Evolutionary conservation across 2,113 vertebrate species (phyloP).

Genomic region (Poicephalus gulielmi): DNA sequence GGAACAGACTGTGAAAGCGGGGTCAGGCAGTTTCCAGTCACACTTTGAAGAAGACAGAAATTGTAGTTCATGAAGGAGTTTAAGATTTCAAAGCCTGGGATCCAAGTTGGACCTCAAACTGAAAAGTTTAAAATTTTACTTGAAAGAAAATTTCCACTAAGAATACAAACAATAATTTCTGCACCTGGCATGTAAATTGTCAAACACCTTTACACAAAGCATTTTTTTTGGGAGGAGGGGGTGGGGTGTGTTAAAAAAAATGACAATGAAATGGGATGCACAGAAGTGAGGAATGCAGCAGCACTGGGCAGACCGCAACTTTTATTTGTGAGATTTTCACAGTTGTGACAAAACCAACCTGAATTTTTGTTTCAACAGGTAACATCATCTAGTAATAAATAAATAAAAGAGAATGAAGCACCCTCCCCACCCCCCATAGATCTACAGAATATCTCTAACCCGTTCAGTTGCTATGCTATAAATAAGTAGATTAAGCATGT

Average conservation of each 20-base stretch:
- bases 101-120: background rate
- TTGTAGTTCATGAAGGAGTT: rapidly evolving
- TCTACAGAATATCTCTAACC: background rate
- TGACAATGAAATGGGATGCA: background rate
- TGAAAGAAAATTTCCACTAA: background rate
- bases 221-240: background rate
- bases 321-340: background rate
- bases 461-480: background rate
- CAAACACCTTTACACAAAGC: background rate
- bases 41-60: background rate
- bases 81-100: background rate
- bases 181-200: background rate
- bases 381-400: background rate
- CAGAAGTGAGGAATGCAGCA: background rate
- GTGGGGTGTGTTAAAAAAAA: background rate
- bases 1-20: background rate
- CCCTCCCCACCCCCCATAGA: background rate
- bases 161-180: background rate
- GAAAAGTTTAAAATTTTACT: background rate
- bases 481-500: background rate
- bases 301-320: background rate
- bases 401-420: background rate
- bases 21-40: background rate
- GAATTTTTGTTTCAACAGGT: background rate
- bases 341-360: background rate